Percentiles rank a stretch among this genome's conserved stretches.
phyloP scores from a whole-genome alignment of 2,888 invertebrate species.

The Cryptus viduatorius region DNA sequence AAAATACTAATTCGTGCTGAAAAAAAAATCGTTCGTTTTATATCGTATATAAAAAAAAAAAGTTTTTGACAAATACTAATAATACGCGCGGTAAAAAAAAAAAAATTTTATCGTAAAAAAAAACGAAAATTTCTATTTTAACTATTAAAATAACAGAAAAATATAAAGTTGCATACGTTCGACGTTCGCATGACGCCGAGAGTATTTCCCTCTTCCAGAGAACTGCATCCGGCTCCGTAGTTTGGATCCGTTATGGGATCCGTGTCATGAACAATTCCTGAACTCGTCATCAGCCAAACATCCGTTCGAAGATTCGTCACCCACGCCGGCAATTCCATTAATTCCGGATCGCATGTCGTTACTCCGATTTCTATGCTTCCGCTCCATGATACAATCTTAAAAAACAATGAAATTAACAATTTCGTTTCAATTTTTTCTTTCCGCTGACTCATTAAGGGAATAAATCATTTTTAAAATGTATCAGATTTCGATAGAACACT shows the following conservation, averaged over 20 bases:
- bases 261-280: conserved; percentile 94
- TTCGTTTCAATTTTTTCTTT: background rate
- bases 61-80: background rate
- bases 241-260: conserved; percentile 90
- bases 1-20: conserved; percentile 94
- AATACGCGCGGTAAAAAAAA: background rate
- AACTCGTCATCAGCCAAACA: conserved; percentile 97
- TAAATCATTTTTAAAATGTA: background rate
- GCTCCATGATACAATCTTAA: conserved; percentile 92
- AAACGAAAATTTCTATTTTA: background rate
- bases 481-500: background rate
- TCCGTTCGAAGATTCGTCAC: conserved; percentile 92
- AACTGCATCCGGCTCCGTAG: conserved; percentile 95
- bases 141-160: background rate
- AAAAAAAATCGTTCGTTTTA: conserved; percentile 40
- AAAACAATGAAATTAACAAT: conserved; percentile 28
- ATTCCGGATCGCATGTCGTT: conserved; percentile 89
- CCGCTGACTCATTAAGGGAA: background rate
- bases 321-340: conserved; percentile 90
- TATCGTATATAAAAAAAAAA: background rate
- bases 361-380: conserved; percentile 92
- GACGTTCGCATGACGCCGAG: conserved; percentile 94
- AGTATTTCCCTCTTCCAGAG: conserved; percentile 92
- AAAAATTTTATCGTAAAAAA: background rate
- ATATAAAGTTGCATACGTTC: conserved; percentile 86